phyloP scores from a whole-genome alignment of 2,888 invertebrate genomes.

The Chymomyza procnemis region DNA sequence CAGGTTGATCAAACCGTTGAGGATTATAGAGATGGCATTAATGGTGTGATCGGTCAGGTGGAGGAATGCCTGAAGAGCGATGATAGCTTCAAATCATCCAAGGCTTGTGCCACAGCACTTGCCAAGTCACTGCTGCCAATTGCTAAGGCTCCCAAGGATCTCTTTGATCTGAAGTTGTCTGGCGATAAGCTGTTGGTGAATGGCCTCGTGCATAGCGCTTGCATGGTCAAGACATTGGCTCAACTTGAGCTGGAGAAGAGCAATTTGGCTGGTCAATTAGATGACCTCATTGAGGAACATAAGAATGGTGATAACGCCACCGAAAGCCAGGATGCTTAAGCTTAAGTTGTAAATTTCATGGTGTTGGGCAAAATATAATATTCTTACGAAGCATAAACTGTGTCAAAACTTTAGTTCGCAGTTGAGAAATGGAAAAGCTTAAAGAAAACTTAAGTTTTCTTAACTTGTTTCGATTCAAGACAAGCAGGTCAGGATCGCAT shows the following conservation, averaged over 20 bases:
- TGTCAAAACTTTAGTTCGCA: not conserved
- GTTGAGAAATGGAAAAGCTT: no score
- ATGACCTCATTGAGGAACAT: not conserved
- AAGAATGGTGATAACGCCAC: not conserved
- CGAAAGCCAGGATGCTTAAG: not conserved
- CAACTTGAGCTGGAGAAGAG: constrained; percentile 6
- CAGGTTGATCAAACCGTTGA: constrained; percentile 12
- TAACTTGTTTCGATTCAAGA: no score
- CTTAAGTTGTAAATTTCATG: not conserved
- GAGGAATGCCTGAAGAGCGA: constrained; percentile 9
- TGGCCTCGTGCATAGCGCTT: constrained; percentile 8
- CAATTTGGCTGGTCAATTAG: not conserved
- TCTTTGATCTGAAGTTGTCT: constrained; percentile 2
- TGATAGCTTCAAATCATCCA: not conserved
- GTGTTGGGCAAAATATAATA: not conserved
- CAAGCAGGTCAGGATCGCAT: no score
- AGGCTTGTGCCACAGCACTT: not conserved
- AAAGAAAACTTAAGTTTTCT: no score
- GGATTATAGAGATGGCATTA: not conserved
- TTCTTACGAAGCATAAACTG: not conserved
- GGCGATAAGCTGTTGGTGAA: constrained; percentile 5
- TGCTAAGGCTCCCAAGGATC: not conserved
- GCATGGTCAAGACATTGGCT: not conserved
- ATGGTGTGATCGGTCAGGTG: constrained; percentile 8
- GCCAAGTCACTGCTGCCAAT: not conserved